These are phyloP conservation scores for Theristicus caerulescens DNA, from an alignment of 2,113 vertebrate species.

Conservation along the genomic window DNA sequence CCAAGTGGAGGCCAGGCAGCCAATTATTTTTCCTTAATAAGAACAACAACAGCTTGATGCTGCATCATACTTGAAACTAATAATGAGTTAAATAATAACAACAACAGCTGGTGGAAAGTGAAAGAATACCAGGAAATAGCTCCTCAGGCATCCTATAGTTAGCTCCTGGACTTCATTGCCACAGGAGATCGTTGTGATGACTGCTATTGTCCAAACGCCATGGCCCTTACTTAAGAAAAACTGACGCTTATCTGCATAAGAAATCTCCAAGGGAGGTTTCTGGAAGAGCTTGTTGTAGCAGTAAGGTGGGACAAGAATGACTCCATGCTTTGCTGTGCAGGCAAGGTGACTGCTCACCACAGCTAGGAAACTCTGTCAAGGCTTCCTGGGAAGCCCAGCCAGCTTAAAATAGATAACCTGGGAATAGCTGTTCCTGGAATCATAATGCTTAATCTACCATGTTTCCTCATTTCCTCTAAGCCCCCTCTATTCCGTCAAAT, in stretches of 20 bases:
- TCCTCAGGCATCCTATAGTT: conserved; percentile 22
- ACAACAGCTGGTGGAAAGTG: conserved; percentile 47
- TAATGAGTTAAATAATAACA: conserved; percentile 22
- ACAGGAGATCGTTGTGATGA: background rate
- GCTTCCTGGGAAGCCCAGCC: background rate
- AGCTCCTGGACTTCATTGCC: background rate
- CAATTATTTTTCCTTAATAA: conserved; percentile 12
- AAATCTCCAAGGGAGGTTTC: background rate
- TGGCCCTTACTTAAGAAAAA: conserved; percentile 5
- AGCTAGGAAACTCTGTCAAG: background rate
- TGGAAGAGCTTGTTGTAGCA: background rate
- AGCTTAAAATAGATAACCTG: background rate
- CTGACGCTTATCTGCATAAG: background rate
- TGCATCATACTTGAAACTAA: background rate
- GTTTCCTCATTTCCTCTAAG: background rate
- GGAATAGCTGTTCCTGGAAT: conserved; percentile 10
- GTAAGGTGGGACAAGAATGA: background rate
- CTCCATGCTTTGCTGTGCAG: background rate
- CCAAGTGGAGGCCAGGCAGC: background rate
- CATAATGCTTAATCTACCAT: background rate
- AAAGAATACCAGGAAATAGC: conserved; percentile 58
- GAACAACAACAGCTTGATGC: background rate
- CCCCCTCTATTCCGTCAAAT: background rate
- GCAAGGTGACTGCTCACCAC: background rate
- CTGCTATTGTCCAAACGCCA: background rate